phyloP scores from a whole-genome alignment of 2,888 invertebrate species.

The Tiphia femorata region DNA sequence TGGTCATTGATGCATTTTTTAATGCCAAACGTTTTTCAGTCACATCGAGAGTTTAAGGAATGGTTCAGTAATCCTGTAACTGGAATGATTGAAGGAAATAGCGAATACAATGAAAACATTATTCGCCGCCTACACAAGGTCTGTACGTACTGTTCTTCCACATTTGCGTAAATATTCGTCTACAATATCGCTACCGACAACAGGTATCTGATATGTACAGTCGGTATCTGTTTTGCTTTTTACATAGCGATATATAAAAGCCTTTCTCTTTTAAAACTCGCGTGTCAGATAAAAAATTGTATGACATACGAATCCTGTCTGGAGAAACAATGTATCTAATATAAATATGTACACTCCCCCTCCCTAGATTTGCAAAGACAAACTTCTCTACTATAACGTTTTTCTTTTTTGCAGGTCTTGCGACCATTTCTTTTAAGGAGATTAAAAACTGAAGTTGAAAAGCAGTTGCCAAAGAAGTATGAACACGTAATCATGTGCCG shows the following conservation, averaged over 20 bases:
- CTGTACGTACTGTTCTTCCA: slow-evolving; percentile 62
- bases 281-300: slow-evolving; percentile 53
- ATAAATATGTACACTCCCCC: no score
- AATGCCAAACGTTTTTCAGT: slow-evolving; percentile 97
- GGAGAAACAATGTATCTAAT: slow-evolving; percentile 63
- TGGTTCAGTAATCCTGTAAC: slow-evolving; percentile 99
- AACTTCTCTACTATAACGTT: slow-evolving; percentile 2
- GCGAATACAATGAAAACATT: slow-evolving; percentile 90
- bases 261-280: slow-evolving; percentile 64
- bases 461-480: slow-evolving; percentile 96
- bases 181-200: slow-evolving; percentile 58
- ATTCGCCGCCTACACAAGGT: slow-evolving; percentile 92
- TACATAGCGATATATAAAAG: slow-evolving; percentile 58
- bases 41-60: slow-evolving; percentile 96
- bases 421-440: slow-evolving; percentile 93
- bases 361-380: no score
- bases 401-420: slow-evolving; percentile 75
- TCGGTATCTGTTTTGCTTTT: slow-evolving; percentile 43
- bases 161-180: slow-evolving; percentile 20
- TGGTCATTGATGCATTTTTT: slow-evolving; percentile 99
- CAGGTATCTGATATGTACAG: slow-evolving; percentile 38
- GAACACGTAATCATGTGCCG: slow-evolving; percentile 95
- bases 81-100: slow-evolving; percentile 94
- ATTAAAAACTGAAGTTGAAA: slow-evolving; percentile 95
- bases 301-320: slow-evolving; percentile 64